Percentiles rank a stretch among this genome's conserved stretches.
phyloP scores from a whole-genome alignment of 2,888 invertebrate species.

The Athripsodes cinereus region DNA sequence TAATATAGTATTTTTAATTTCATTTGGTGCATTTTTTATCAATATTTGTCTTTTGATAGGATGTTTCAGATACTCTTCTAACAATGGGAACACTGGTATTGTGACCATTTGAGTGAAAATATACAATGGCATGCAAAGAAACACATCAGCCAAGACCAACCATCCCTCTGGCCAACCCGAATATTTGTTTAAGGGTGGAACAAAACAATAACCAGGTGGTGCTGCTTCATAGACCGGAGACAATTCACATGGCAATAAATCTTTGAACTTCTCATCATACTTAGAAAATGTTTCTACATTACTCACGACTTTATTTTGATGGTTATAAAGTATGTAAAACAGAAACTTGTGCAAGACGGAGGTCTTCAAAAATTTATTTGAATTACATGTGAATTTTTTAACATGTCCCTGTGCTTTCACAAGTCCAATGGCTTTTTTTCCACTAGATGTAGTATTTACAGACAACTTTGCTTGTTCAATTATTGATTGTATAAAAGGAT shows the following conservation, averaged over 20 bases:
- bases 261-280: not conserved
- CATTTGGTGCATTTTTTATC: constrained; percentile 53
- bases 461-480: constrained; percentile 55
- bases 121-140: constrained; percentile 63
- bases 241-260: constrained; percentile 10
- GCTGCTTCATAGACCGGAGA: constrained; percentile 34
- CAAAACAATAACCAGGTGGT: constrained; percentile 65
- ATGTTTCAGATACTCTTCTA: constrained; percentile 56
- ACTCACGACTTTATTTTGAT: constrained; percentile 36
- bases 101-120: constrained; percentile 63
- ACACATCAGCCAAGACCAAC: constrained; percentile 62
- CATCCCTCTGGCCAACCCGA: constrained; percentile 57
- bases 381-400: constrained; percentile 26
- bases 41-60: constrained; percentile 60
- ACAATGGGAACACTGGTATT: constrained; percentile 48
- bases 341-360: constrained; percentile 61
- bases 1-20: constrained; percentile 47
- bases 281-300: constrained; percentile 26
- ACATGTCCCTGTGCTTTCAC: not conserved
- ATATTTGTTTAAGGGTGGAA: constrained; percentile 59
- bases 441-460: constrained; percentile 25
- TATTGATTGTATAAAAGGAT: constrained; percentile 49
- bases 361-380: constrained; percentile 58
- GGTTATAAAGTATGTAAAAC: constrained; percentile 61
- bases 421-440: not conserved